phyloP scores from a whole-genome alignment of 2,113 vertebrate species.

The Platysternon megacephalum region DNA sequence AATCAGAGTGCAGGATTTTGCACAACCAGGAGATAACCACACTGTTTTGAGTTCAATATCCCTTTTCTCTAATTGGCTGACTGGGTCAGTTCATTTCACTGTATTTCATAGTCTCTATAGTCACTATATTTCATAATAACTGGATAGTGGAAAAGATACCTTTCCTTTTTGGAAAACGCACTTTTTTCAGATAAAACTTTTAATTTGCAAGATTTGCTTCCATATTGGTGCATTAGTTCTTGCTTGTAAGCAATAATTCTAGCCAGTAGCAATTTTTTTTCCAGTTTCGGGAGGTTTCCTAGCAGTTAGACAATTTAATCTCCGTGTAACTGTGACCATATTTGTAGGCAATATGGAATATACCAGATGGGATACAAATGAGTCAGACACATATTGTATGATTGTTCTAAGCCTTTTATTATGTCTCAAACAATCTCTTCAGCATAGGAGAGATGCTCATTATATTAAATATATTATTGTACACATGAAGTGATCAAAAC shows the following conservation, averaged over 20 bases:
- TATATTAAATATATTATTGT: conserved; percentile 24
- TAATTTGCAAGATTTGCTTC: conserved; percentile 31
- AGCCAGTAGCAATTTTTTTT: background rate
- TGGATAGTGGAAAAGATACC: conserved; percentile 19
- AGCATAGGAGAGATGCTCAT: conserved; percentile 21
- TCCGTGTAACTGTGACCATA: conserved; percentile 11
- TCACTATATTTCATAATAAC: conserved; percentile 2
- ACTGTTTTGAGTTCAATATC: background rate
- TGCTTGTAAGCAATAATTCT: conserved; percentile 40
- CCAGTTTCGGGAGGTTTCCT: conserved; percentile 1
- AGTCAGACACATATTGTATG: background rate
- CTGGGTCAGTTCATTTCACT: background rate
- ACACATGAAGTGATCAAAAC: conserved; percentile 32
- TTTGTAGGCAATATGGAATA: background rate
- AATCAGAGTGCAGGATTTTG: background rate
- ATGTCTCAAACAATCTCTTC: conserved; percentile 9
- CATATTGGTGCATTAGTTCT: background rate
- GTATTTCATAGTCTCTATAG: background rate
- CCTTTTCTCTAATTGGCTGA: background rate
- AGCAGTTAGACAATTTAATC: background rate
- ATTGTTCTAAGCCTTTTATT: background rate
- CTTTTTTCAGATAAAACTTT: background rate
- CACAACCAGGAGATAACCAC: background rate
- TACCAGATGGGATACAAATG: background rate
- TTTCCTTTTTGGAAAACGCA: conserved; percentile 14